phyloP scores from a whole-genome alignment of 2,888 invertebrate genomes.

The Dastarcus helophoroides region DNA sequence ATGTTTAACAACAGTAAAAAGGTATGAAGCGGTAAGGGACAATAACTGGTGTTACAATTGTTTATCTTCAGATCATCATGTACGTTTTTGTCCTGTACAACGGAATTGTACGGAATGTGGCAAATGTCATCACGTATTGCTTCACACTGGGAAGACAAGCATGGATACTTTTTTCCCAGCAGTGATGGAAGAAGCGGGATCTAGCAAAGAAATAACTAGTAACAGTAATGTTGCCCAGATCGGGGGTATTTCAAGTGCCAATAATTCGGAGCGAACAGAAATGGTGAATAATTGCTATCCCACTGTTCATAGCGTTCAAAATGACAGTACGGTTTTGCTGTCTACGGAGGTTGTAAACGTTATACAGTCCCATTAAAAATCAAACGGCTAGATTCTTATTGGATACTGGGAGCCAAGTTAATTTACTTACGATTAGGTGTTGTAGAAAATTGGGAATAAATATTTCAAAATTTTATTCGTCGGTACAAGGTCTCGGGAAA shows the following conservation, averaged over 20 bases:
- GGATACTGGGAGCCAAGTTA: slow-evolving; percentile 1
- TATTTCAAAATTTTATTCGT: not conserved
- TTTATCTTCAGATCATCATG: slow-evolving; percentile 1
- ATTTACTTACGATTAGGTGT: slow-evolving; percentile 1
- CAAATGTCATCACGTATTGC: not conserved
- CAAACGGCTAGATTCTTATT: not conserved
- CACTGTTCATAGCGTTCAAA: not conserved
- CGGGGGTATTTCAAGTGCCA: too few species aligned
- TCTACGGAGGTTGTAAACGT: slow-evolving; percentile 1
- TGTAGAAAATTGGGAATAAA: not conserved
- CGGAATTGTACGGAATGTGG: not conserved
- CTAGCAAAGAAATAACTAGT: too few species aligned
- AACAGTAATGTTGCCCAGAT: too few species aligned
- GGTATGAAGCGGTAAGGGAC: not conserved
- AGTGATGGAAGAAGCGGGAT: too few species aligned
- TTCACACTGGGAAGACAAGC: not conserved
- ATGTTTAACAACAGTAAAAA: not conserved
- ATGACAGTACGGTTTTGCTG: not conserved
- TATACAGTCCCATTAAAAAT: not conserved
- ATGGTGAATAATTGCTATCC: slow-evolving; percentile 1
- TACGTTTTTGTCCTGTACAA: not conserved
- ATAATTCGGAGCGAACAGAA: too few species aligned
- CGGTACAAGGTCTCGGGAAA: not conserved
- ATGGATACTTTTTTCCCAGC: not conserved
- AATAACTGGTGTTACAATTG: slow-evolving; percentile 1